phyloP scores from a whole-genome alignment of 2,113 vertebrate genomes.

The Hirundichthys speculiger region DNA sequence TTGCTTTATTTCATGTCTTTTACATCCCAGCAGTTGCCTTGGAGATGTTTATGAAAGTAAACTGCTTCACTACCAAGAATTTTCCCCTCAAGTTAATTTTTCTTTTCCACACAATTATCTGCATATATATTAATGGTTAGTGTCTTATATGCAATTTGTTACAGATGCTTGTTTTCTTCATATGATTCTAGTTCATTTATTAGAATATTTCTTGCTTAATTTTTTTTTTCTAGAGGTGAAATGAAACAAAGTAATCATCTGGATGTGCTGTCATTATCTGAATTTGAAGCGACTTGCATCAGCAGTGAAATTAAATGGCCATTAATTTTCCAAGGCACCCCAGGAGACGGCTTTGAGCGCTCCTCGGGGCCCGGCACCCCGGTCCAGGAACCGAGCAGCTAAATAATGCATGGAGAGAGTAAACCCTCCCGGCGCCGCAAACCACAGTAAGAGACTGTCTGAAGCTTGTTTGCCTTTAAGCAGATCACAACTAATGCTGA shows the following conservation, averaged over 20 bases:
- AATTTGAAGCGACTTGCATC: slow-evolving; percentile 20
- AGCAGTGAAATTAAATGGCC: slow-evolving; percentile 44
- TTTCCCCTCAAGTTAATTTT: slow-evolving; percentile 18
- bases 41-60: slow-evolving; percentile 12
- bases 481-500: slow-evolving; percentile 10
- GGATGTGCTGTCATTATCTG: slow-evolving; percentile 27
- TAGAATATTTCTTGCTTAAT: slow-evolving; percentile 5
- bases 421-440: slow-evolving; percentile 13
- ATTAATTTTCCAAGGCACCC: slow-evolving; percentile 49
- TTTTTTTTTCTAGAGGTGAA: slow-evolving; percentile 29
- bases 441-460: slow-evolving; percentile 1
- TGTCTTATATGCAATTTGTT: too few relatives aligned
- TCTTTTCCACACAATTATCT: too few relatives aligned
- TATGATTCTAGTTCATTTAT: slow-evolving; percentile 27
- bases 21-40: not conserved
- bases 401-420: slow-evolving; percentile 39
- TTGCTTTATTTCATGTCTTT: not conserved
- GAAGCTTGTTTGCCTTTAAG: slow-evolving; percentile 8
- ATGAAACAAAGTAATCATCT: not conserved
- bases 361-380: slow-evolving; percentile 17
- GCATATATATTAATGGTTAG: too few relatives aligned
- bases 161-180: too few relatives aligned
- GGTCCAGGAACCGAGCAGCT: slow-evolving; percentile 32
- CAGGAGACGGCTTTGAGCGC: slow-evolving; percentile 19
- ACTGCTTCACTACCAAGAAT: not conserved